Base-by-base conservation (phyloP, 2,797 vertebrate species). In the Balearica regulorum region DNA sequence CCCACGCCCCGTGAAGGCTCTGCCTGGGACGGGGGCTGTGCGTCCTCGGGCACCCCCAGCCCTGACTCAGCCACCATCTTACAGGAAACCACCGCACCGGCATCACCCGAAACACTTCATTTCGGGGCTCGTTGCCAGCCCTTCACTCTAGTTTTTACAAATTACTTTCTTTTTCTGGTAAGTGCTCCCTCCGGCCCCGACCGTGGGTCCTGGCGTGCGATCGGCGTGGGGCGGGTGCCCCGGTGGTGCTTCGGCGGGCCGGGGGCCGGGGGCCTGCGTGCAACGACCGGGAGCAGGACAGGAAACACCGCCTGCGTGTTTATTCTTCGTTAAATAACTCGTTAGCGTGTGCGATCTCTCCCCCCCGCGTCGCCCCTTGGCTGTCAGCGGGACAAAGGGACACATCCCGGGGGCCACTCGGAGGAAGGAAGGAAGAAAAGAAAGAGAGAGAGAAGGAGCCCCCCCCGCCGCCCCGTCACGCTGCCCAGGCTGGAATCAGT, bases 341-440 rank as follows among this genome's bases (percentile, higher is more conserved):
- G 49, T 94, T 87, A 71, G 55, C 17, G 55, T 70, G 75, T 13
- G 1, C 4, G 2, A 68, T 51, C 55, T 71, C 83, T 53, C 41
- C 86, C 78, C 78, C 57, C 70, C 33, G 64, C 60, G 3, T 48
- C 35, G 55, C 79, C 92, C 79, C 95, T 85, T 13, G 13, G 68
- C 87, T 68, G 94, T 85, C 89, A 17, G 17, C 3, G 8, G 94
- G 95, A 90, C 95, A 94, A 95, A 97, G 93, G 79, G 87, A 89
- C 39, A 2, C 2, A 6, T 91, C 93, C 82, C 82, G 10, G 91
- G 70, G 95, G 68, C 81, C 14, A 35, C 68, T 43, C 0, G 31
- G 87, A 86, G 93, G 92, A 94, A 93, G 89, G 89, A 87, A 78
- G 81, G 51, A 89, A 77, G 83, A 91, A 83, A 90, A 83, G 13